Base-by-base conservation (phyloP, 1,140 invertebrate genomes). In the Muscidifurax raptorellus region DNA sequence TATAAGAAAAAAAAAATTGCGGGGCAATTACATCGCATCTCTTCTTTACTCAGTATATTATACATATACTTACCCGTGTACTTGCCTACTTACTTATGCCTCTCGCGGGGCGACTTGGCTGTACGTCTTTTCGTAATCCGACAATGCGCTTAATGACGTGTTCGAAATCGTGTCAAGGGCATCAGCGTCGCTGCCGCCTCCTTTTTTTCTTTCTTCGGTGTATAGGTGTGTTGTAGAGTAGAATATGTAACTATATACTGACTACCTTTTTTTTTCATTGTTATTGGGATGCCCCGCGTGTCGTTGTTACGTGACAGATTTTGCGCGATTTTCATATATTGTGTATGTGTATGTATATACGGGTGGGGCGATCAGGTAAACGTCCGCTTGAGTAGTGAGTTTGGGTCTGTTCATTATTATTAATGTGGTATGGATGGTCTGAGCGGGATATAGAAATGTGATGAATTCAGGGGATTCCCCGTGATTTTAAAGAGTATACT, bases 101-200 rank as follows among this genome's bases (percentile, higher is more conserved):
- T 59, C 52, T 59, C 52, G 44, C 72, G 72, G 67, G 80, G 30
- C 30, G 80, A n/a, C 2, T 7, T 18, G 76, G 25, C 69, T 44
- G 52, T 66, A 28, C 69, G 47, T 40, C 47, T 85, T 85, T 85
- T 85, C 79, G 84, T 82, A 85, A 85, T 82, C 79, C 71, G n/a
- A 28, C 69, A 66, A 67, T 75, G 72, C 74, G 64, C 78, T 71
- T 85, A 85, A 85, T 82, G 72, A 78, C 84, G 84, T 59, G 74
- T 59, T 82, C 22, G 27, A 32, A 85, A 82, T 82, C 72, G 25
- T 85, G 84, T 78, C 79, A 85, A 81, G 84, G 84, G 27, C 78
- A 67, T 67, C n/a, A 9, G 36, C n/a, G 15, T 28, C 72, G 71
- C 28, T 30, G 72, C 36, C 72, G 30, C n/a, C 32, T 74, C 72